These are phyloP conservation scores for Coronaproctus castanopsis DNA, from an alignment of 2,888 invertebrate genomes.

Conservation along the genomic window DNA sequence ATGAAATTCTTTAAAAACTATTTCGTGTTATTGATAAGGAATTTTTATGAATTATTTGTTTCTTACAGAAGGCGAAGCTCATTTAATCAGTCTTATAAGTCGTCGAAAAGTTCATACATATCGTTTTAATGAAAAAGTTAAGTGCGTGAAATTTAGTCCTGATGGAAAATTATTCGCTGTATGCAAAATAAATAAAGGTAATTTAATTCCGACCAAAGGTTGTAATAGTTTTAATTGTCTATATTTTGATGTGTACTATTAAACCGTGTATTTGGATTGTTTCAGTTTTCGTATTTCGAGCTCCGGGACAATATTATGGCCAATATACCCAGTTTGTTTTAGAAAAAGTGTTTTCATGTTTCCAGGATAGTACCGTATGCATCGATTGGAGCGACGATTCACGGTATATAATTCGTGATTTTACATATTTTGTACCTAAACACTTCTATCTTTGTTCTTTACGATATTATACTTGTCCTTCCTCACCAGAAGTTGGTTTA, in stretches of 20 bases:
- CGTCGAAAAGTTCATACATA: slow-evolving; percentile 63
- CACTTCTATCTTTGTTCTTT: no score
- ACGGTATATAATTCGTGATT: no score
- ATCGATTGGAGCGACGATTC: slow-evolving; percentile 89
- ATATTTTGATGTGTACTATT: slow-evolving; percentile 1
- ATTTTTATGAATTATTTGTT: no score
- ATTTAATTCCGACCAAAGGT: slow-evolving; percentile 9
- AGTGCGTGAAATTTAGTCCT: slow-evolving; percentile 72
- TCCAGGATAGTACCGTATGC: slow-evolving; percentile 64
- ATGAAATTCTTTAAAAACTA: no score
- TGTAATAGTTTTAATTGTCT: neutral
- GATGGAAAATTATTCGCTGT: slow-evolving; percentile 84
- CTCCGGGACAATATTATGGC: slow-evolving; percentile 57
- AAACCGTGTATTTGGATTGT: slow-evolving; percentile 21
- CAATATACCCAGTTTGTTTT: slow-evolving; percentile 75
- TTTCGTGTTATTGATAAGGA: no score
- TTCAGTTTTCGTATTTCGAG: slow-evolving; percentile 62
- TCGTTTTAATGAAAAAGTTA: slow-evolving; percentile 56
- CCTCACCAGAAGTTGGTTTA: no score
- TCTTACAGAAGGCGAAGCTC: slow-evolving; percentile 50
- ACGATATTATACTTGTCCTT: no score
- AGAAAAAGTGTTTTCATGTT: slow-evolving; percentile 59
- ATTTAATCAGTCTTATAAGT: slow-evolving; percentile 67
- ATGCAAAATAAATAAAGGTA: slow-evolving; percentile 63
- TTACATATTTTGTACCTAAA: no score